Conservation (phyloP, 2,797 vertebrate species). For the Propithecus perrieri region DNA sequence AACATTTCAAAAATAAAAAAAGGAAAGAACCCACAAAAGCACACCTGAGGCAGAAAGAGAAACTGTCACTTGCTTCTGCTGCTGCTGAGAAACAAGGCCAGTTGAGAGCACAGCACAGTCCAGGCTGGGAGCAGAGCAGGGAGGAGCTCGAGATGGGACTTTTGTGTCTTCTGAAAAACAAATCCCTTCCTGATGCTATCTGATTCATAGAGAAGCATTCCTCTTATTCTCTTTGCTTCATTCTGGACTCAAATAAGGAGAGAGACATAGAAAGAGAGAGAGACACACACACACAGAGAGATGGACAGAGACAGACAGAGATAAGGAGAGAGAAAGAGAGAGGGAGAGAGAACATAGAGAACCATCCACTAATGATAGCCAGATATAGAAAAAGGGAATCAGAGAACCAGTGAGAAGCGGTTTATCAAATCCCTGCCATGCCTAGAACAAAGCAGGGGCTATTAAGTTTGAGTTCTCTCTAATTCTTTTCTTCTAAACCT, state of each 20-base stretch:
- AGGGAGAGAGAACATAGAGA: not conserved
- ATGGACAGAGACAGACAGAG: not conserved
- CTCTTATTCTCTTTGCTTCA: not conserved
- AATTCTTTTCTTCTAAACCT: not conserved
- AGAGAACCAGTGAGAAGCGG: not conserved
- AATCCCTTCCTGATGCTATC: not conserved
- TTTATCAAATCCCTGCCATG: not conserved
- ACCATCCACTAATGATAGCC: too few relatives aligned
- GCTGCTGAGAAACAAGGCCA: not conserved
- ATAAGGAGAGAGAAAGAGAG: accelerated
- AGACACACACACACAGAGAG: too few relatives aligned
- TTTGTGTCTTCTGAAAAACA: not conserved
- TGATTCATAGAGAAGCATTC: not conserved
- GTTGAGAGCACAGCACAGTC: not conserved
- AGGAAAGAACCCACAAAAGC: not conserved
- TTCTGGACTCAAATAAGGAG: not conserved
- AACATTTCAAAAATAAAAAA: not conserved
- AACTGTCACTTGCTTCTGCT: not conserved
- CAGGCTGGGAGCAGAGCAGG: accelerated
- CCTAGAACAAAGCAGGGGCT: not conserved
- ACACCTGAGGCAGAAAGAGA: not conserved
- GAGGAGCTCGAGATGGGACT: not conserved
- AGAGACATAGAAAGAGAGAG: too few relatives aligned
- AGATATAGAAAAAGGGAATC: not conserved
- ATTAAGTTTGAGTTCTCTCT: not conserved